A percentile compares a stretch with the other conserved stretches of the same genome.
phyloP scores from a whole-genome alignment of 2,888 invertebrate genomes.

The Syrphus vitripennis region DNA sequence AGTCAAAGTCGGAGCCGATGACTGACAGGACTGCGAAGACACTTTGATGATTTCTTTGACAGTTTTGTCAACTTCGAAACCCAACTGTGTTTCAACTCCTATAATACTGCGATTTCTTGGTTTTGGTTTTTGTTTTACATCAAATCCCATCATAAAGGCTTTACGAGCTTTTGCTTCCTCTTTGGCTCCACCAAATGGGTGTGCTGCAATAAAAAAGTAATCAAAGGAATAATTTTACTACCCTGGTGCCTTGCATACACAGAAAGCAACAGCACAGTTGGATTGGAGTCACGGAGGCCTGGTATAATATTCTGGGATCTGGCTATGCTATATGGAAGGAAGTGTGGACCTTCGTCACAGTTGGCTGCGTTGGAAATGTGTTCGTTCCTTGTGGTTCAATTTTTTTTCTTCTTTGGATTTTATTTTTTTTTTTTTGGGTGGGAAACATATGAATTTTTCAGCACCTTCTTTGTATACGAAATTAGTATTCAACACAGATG shows the following conservation, averaged over 20 bases:
- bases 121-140: slow-evolving; percentile 7
- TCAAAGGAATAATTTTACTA: slow-evolving; percentile 64
- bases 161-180: slow-evolving; percentile 60
- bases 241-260: slow-evolving; percentile 5
- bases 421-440: slow-evolving; percentile 23
- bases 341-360: slow-evolving; percentile 64
- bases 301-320: neutral
- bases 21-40: neutral
- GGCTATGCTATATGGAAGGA: slow-evolving; percentile 9
- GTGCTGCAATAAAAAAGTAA: slow-evolving; percentile 62
- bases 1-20: neutral
- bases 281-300: slow-evolving; percentile 33
- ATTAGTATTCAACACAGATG: slow-evolving; percentile 71
- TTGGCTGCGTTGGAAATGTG: slow-evolving; percentile 57
- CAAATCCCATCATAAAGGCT: slow-evolving; percentile 46
- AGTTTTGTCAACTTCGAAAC: slow-evolving; percentile 34
- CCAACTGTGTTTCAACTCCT: slow-evolving; percentile 3
- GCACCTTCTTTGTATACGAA: slow-evolving; percentile 64
- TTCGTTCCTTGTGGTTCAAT: slow-evolving; percentile 29
- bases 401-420: neutral
- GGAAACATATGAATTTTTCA: slow-evolving; percentile 67
- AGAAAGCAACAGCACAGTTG: neutral
- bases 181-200: slow-evolving; percentile 25
- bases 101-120: neutral
- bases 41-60: slow-evolving; percentile 34